Conservation (phyloP, 2,797 vertebrate species). For the Enteromius viviparus region DNA sequence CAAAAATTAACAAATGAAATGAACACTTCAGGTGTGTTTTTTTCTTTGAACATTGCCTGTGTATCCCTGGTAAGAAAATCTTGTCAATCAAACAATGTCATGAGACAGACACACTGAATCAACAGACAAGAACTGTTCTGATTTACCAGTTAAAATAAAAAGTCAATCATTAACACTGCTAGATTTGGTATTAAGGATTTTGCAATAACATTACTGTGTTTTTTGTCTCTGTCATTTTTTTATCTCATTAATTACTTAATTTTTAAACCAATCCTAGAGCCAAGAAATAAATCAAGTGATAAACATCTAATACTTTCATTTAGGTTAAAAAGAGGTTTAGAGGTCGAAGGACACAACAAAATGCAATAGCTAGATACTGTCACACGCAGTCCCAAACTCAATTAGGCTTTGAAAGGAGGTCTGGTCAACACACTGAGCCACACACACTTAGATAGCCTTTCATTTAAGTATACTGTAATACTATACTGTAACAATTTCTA, state of each 20-base stretch:
- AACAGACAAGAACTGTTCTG: not conserved
- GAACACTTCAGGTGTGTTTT: not conserved
- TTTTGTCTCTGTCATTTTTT: not conserved
- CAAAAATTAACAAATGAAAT: constrained; percentile 49
- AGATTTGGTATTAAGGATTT: constrained; percentile 8
- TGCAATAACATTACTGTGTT: constrained; percentile 10
- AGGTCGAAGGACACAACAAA: constrained; percentile 21
- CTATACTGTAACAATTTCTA: not conserved
- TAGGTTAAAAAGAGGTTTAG: constrained; percentile 3
- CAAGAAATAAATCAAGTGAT: constrained; percentile 24
- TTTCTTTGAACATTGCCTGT: not conserved
- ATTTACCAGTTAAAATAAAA: constrained; percentile 17
- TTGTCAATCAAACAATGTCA: constrained; percentile 12
- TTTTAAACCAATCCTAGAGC: not conserved
- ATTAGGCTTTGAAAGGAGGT: constrained; percentile 58
- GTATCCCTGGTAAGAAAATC: constrained; percentile 24
- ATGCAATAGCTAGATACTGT: constrained; percentile 56
- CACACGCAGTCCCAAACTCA: constrained; percentile 55
- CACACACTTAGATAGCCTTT: not conserved
- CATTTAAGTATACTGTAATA: not conserved
- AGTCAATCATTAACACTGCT: constrained; percentile 12
- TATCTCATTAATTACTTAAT: constrained; percentile 7
- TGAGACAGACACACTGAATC: not conserved
- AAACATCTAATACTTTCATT: constrained; percentile 21
- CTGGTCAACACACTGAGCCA: constrained; percentile 42